Evolutionary conservation across 2,888 invertebrate species (phyloP).

Genomic region (Thymelicus lineola): DNA sequence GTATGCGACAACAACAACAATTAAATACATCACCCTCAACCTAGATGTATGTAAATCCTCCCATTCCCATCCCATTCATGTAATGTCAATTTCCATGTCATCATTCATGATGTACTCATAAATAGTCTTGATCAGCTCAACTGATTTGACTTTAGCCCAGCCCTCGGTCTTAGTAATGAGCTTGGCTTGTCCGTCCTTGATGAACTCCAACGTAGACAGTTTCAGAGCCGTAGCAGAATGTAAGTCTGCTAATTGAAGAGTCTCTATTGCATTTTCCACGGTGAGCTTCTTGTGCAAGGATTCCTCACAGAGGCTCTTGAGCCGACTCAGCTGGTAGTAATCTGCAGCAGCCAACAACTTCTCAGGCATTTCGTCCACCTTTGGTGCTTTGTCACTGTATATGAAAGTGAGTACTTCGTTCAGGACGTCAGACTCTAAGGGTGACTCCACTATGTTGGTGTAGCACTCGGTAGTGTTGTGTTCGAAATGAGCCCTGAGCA

Average conservation of each 20-base stretch:
- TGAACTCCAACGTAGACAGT: slow-evolving; percentile 71
- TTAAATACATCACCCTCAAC: neutral
- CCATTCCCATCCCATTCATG: slow-evolving; percentile 36
- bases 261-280: slow-evolving; percentile 77
- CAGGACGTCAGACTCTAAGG: slow-evolving; percentile 70
- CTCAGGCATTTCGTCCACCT: slow-evolving; percentile 76
- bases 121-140: slow-evolving; percentile 73
- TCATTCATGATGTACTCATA: slow-evolving; percentile 76
- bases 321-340: slow-evolving; percentile 71
- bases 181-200: slow-evolving; percentile 76
- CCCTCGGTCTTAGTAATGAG: slow-evolving; percentile 75
- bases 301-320: slow-evolving; percentile 75
- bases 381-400: slow-evolving; percentile 76
- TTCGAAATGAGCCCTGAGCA: slow-evolving; percentile 76
- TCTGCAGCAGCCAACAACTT: slow-evolving; percentile 75
- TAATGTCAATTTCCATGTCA: slow-evolving; percentile 64
- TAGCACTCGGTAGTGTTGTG: slow-evolving; percentile 74
- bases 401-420: slow-evolving; percentile 72
- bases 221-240: slow-evolving; percentile 72
- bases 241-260: slow-evolving; percentile 72
- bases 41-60: slow-evolving; percentile 10
- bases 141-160: slow-evolving; percentile 72
- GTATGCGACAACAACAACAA: neutral
- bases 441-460: slow-evolving; percentile 72
- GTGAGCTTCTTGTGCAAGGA: slow-evolving; percentile 74